Conservation (phyloP, 2,113 vertebrate species). For the Cheirogaleus medius region DNA sequence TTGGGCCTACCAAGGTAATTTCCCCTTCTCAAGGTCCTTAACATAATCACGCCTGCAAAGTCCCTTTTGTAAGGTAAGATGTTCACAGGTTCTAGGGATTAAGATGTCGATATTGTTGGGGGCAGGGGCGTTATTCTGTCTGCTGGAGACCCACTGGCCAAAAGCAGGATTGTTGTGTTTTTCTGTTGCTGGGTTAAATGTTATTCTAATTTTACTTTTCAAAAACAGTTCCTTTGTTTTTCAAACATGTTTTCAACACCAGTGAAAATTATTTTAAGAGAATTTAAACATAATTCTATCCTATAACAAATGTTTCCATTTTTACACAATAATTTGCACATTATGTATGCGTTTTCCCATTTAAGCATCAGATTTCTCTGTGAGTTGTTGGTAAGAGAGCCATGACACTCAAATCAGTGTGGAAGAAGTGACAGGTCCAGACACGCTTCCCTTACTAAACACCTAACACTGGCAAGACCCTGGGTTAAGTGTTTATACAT, state of each 20-base stretch:
- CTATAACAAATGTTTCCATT: background rate
- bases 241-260: background rate
- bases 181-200: background rate
- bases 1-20: background rate
- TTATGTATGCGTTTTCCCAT: background rate
- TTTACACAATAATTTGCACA: background rate
- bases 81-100: background rate
- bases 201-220: conserved; percentile 13
- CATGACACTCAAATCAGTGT: background rate
- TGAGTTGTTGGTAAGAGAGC: background rate
- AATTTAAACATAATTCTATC: background rate
- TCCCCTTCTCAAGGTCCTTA: background rate
- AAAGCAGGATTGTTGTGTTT: background rate
- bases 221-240: background rate
- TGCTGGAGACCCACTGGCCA: background rate
- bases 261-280: background rate
- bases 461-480: background rate
- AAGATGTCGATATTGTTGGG: background rate
- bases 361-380: background rate
- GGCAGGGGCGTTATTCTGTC: background rate
- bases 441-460: background rate
- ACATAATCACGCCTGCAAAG: background rate
- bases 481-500: background rate
- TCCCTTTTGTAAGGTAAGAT: background rate
- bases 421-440: background rate